Percentiles rank a stretch among this genome's conserved stretches.
phyloP scores from a whole-genome alignment of 2,113 vertebrate species.

The Alces alces region DNA sequence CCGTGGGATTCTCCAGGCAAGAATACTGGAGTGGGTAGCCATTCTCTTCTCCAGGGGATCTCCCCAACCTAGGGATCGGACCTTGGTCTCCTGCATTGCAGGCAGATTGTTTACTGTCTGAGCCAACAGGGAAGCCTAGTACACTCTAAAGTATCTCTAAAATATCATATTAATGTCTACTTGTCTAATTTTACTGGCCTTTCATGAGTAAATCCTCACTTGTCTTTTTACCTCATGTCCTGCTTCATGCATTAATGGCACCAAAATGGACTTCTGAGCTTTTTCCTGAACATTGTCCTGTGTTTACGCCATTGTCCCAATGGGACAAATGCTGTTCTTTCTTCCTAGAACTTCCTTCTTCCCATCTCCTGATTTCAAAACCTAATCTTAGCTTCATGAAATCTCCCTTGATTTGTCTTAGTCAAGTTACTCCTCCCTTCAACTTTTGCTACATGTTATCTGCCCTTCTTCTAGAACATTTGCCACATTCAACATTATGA shows the following conservation, averaged over 20 bases:
- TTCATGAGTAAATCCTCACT: neutral
- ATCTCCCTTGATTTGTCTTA: neutral
- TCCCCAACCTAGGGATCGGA: rapidly evolving
- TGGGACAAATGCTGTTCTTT: neutral
- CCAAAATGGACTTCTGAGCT: neutral
- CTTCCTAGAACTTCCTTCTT: neutral
- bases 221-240: neutral
- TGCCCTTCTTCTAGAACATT: neutral
- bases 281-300: neutral
- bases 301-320: neutral
- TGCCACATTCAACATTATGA: neutral
- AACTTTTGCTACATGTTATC: neutral
- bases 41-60: neutral
- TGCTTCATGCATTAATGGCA: neutral
- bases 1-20: neutral
- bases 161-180: neutral
- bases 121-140: neutral
- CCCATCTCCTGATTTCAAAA: neutral
- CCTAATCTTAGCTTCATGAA: neutral
- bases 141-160: neutral
- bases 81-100: neutral
- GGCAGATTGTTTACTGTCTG: neutral
- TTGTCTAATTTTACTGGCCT: neutral
- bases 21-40: neutral
- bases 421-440: neutral